phyloP scores from a whole-genome alignment of 2,797 vertebrate species.

The Phrynocephalus guinanensis region DNA sequence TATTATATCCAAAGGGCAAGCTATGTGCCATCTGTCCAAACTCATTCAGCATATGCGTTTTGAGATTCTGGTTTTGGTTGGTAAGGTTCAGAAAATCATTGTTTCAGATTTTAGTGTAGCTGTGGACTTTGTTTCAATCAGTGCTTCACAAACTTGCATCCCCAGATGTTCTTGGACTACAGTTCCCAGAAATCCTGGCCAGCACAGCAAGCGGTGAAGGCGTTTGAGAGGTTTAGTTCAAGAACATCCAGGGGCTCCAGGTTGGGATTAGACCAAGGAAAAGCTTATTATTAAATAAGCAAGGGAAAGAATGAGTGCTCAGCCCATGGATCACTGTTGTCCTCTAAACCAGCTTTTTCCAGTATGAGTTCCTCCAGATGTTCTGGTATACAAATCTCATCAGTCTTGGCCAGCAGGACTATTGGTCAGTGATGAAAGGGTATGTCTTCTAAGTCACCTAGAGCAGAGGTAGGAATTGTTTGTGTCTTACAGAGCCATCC shows the following conservation, averaged over 20 bases:
- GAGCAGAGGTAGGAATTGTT: too few species aligned
- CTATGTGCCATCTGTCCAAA: background rate
- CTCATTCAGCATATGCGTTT: background rate
- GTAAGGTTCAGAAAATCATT: too few species aligned
- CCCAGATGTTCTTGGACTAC: background rate
- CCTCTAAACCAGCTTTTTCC: background rate
- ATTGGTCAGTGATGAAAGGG: too few species aligned
- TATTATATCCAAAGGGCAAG: background rate
- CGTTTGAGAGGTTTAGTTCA: background rate
- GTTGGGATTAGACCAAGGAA: background rate
- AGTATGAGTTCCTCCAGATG: too few species aligned
- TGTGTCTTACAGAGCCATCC: too few species aligned
- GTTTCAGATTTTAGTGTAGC: background rate
- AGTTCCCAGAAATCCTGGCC: background rate
- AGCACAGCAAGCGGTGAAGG: background rate
- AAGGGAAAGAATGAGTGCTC: background rate
- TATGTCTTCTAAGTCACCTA: too few species aligned
- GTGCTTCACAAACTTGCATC: background rate
- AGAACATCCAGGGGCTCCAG: background rate
- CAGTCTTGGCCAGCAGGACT: too few species aligned
- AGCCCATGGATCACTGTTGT: background rate
- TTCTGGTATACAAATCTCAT: too few species aligned
- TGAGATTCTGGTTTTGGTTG: background rate
- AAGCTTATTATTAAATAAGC: background rate
- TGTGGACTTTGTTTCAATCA: background rate